These are phyloP conservation scores for Rhadinocentrus ornatus DNA, from an alignment of 2,797 vertebrate genomes.

Conservation along the genomic window DNA sequence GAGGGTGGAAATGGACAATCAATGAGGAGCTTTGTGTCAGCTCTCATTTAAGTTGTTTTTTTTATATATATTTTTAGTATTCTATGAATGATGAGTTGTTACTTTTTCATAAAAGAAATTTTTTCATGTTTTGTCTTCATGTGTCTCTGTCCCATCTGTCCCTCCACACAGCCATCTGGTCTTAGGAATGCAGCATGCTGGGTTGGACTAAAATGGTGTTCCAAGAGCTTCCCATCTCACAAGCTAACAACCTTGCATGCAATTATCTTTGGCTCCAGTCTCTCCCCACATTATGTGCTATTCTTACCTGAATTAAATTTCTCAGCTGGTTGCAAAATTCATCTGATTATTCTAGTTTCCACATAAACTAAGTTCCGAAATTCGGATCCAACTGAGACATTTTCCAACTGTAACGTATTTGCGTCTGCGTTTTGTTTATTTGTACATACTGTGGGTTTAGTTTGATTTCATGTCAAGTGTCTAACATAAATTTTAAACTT, in stretches of 20 bases:
- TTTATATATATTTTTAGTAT: background rate
- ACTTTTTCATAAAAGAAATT: constrained; percentile 20
- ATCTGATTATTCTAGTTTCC: constrained; percentile 1
- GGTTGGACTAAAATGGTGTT: constrained; percentile 56
- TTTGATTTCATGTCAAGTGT: background rate
- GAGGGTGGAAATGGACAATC: background rate
- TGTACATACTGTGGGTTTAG: background rate
- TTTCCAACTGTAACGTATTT: background rate
- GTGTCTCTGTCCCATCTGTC: constrained; percentile 70
- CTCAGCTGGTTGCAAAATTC: background rate
- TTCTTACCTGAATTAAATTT: background rate
- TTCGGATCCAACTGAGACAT: background rate
- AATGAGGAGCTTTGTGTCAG: constrained; percentile 10
- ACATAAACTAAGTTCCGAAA: background rate
- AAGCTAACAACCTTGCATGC: constrained; percentile 42
- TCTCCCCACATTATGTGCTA: constrained; percentile 8
- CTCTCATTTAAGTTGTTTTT: constrained; percentile 6
- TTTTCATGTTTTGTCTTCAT: constrained; percentile 52
- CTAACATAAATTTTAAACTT: background rate
- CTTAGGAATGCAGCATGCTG: constrained; percentile 74
- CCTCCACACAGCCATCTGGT: constrained; percentile 75
- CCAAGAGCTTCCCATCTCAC: constrained; percentile 61
- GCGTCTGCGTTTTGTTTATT: background rate
- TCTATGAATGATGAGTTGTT: constrained; percentile 21
- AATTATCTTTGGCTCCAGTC: constrained; percentile 20